Evolutionary conservation across 37 sponge, comb jelly and placozoan species (phyloP), one percentile per base, ranked within the genome.

Genomic region (Hexactinellida sp.): DNA sequence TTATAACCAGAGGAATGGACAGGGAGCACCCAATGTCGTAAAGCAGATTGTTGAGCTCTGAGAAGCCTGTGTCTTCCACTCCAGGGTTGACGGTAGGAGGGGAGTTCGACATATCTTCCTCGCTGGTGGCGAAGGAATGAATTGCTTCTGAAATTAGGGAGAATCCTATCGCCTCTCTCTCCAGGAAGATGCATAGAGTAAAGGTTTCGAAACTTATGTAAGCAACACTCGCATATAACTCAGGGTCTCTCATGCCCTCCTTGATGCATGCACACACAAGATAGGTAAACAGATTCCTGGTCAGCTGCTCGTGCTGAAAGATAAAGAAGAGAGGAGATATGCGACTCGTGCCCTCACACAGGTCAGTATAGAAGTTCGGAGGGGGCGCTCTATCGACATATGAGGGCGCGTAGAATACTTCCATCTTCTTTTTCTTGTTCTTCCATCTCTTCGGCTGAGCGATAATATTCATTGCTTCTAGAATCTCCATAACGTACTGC

Each of bases 181-280:
- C 76, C 5, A 63, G 76, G 76, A 63, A 63, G 76, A 63, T 10
- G 34, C 76, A 63, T 23, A 63, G 30, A 25, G 76, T 63, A 23
- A 63, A 25, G 34, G 76, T 63, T 23, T 63, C 76, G 13, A 63
- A n/a, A 28, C 28, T 63, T 10, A 63, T 63, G 76, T 63, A 63
- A 63, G 76, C 76, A 63, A 63, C 76, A 63, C 13, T 23, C 5
- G 30, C 25, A 28, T 63, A 63, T 63, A 63, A 63, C 34, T 63
- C 76, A 3, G 76, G 76, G 3, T 63, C 76, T 28, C 76, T 10
- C 21, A 63, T 63, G 28, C 76, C 76, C 76, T 63, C 76, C 13
- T 63, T 63, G 25, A 63, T 63, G 76, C 76, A 63, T 5, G 76
- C 76, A n/a, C 76, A 63, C 5, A 63, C 30, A 63, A 63, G 76